Base-by-base conservation (phyloP, 2,888 invertebrate genomes). In the Scaptomyza parva region DNA sequence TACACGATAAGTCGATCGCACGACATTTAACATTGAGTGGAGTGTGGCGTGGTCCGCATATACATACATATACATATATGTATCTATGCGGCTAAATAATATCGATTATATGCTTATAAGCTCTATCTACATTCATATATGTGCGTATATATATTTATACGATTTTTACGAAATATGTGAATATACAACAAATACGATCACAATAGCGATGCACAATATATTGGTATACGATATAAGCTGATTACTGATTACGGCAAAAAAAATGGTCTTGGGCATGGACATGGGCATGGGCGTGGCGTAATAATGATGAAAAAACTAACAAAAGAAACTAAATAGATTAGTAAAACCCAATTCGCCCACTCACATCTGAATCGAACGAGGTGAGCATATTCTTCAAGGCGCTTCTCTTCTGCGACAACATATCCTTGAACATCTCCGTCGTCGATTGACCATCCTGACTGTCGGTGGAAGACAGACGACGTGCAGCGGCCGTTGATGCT, bases 381-480 rank as follows among this genome's bases (percentile, higher is more conserved):
- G 97, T 96, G 59, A 98, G 93, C 92, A 96, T 97, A 91, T 96
- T 96, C 74, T 97, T 93, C 26, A 97, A 93, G 87, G 96, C 94
- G 89, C 97, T 96, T 78, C 97, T 94, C 92, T 98, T 98, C 90
- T 97, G 97, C 77, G 96, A 97, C 80, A 98, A 93, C 94, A 98
- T 96, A 88, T 98, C 98, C 89, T 97, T 95, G 91, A 98, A 96
- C 94, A 98, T 97, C 88, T 98, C 98, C 0, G 97, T 95, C 2
- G 97, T 96, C 50, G 96, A 96, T 85, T 96, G 96, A 3, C 94
- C 94, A 71, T 94, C 94, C 22, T 93, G 93, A 12, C 93, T 92
- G 62, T 95, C 95, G 75, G 94, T 93, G 66, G 95, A 95, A 2
- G 94, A 94, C 22, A 96, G 94, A 12, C 94, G 91, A 51, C 95